Conservation (phyloP, 2,888 invertebrate genomes). For the Matsumyia berberina region DNA sequence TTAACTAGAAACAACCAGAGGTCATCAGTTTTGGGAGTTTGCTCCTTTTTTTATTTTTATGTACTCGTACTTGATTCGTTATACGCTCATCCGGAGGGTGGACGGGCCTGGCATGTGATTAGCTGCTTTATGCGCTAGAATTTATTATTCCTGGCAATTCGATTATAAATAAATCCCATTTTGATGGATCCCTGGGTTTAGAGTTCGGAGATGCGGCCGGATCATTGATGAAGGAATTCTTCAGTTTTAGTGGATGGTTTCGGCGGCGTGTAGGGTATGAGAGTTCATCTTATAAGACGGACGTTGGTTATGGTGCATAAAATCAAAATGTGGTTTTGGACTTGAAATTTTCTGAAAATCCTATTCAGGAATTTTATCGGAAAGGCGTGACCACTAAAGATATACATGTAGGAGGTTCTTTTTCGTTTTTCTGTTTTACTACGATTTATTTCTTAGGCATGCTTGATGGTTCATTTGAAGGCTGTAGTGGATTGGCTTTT, state of each 20-base stretch:
- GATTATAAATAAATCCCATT: conserved; percentile 76
- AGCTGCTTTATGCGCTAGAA: conserved; percentile 75
- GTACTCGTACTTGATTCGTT: conserved; percentile 71
- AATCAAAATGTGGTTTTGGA: conserved; percentile 74
- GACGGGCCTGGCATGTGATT: conserved; percentile 59
- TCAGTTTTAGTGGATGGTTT: conserved; percentile 66
- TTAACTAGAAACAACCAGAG: conserved; percentile 76
- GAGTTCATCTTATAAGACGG: conserved; percentile 35
- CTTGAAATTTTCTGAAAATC: conserved; percentile 60
- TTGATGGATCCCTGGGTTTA: conserved; percentile 71
- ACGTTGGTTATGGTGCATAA: conserved; percentile 71
- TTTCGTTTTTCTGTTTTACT: not conserved
- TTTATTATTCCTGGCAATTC: conserved; percentile 75
- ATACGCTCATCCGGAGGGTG: conserved; percentile 26
- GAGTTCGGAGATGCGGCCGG: conserved; percentile 39
- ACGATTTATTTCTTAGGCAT: not conserved
- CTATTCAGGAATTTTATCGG: conserved; percentile 69
- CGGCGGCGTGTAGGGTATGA: conserved; percentile 9
- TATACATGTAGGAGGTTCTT: conserved; percentile 24
- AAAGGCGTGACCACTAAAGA: conserved; percentile 69
- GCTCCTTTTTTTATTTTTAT: conserved; percentile 61
- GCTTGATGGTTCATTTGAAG: not conserved
- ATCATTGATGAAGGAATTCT: conserved; percentile 33
- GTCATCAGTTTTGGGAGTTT: conserved; percentile 73
- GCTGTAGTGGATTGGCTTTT: not conserved